Conservation (phyloP, 1,140 invertebrate genomes). For the Scaptodrosophila lebanonensis region DNA sequence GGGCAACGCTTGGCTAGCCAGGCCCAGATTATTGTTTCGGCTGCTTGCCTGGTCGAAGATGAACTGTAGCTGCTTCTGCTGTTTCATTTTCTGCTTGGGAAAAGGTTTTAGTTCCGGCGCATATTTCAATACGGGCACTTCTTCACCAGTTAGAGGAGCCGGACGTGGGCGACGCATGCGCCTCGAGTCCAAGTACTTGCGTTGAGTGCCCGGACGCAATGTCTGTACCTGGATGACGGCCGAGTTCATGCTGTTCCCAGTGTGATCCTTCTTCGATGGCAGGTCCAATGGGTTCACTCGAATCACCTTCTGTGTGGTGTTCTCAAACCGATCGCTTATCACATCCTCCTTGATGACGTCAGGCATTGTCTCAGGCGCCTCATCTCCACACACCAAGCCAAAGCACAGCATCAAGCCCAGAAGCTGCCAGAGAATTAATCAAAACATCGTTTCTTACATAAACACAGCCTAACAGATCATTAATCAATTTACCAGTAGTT, state of each 20-base stretch:
- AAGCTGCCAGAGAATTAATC: slow-evolving; percentile 16
- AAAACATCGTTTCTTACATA: not conserved
- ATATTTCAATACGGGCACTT: slow-evolving; percentile 50
- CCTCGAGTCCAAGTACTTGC: slow-evolving; percentile 57
- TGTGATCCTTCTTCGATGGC: slow-evolving; percentile 51
- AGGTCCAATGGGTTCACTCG: slow-evolving; percentile 61
- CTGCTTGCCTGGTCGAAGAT: slow-evolving; percentile 34
- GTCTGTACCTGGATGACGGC: slow-evolving; percentile 62
- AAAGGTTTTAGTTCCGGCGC: slow-evolving; percentile 63
- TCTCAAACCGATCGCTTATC: slow-evolving; percentile 53
- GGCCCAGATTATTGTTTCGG: not conserved
- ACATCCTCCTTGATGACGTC: slow-evolving; percentile 62
- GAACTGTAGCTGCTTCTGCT: slow-evolving; percentile 64
- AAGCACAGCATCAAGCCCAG: slow-evolving; percentile 13
- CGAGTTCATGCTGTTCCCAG: slow-evolving; percentile 54
- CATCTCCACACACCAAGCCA: slow-evolving; percentile 1
- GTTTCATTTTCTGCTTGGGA: slow-evolving; percentile 65
- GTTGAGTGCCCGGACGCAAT: slow-evolving; percentile 33
- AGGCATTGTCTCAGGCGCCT: slow-evolving; percentile 19
- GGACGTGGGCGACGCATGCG: slow-evolving; percentile 48
- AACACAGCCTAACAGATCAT: slow-evolving; percentile 3
- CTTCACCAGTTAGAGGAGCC: slow-evolving; percentile 46
- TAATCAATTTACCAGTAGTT: slow-evolving; percentile 61
- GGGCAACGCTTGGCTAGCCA: slow-evolving; percentile 39
- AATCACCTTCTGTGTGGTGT: slow-evolving; percentile 67